A percentile compares a stretch with the other conserved stretches of the same genome.
phyloP scores from a whole-genome alignment of 2,797 vertebrate species.

The Eulemur albifrons region DNA sequence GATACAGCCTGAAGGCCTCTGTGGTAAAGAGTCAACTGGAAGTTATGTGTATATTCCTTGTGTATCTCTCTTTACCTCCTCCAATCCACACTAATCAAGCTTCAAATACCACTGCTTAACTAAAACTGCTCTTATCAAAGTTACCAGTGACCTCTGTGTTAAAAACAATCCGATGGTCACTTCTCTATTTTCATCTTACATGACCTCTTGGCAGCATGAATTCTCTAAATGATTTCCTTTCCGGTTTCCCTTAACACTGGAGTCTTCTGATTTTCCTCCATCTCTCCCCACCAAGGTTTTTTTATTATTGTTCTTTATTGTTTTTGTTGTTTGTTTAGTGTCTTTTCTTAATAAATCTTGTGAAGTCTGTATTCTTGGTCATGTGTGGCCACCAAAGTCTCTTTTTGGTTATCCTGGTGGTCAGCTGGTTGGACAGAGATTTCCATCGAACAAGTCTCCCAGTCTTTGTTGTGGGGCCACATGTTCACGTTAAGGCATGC shows the following conservation, averaged over 20 bases:
- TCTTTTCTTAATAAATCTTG: not conserved
- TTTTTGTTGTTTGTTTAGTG: not conserved
- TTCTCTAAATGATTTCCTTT: slow-evolving; percentile 6
- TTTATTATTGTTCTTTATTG: not conserved
- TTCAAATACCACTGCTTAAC: slow-evolving; percentile 12
- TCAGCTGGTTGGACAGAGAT: not conserved
- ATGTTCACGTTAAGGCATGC: not conserved
- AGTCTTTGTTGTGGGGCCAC: not conserved
- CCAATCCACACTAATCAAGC: not conserved
- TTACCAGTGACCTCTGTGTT: not conserved
- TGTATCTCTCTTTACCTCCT: not conserved
- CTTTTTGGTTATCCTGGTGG: not conserved
- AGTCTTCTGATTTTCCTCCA: not conserved
- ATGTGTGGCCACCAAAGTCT: not conserved
- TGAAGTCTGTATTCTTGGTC: not conserved
- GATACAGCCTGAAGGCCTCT: not conserved
- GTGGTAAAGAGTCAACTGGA: not conserved
- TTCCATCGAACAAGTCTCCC: not conserved
- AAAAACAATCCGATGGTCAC: not conserved
- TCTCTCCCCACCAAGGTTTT: not conserved
- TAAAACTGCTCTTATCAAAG: not conserved
- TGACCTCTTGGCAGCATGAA: not conserved
- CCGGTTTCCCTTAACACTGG: not conserved
- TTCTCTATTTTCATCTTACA: not conserved
- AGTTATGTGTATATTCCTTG: not conserved